Conservation (phyloP, 2,888 invertebrate species). For the Dichetophora obliterata region DNA sequence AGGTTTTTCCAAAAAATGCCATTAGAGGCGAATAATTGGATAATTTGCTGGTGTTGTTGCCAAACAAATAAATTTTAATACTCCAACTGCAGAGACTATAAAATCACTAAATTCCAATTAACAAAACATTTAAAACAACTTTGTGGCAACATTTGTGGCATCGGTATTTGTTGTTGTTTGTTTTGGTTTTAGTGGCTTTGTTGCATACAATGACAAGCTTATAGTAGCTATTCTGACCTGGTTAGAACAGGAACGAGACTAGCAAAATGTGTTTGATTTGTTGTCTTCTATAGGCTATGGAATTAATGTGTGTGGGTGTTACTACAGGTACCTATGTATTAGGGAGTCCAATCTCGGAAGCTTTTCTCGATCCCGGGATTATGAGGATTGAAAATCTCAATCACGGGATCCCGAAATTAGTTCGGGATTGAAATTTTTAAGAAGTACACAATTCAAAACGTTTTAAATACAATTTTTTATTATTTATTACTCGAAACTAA, state of each 20-base stretch:
- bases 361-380: too few relatives aligned
- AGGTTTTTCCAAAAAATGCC: not conserved
- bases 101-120: slow-evolving; percentile 58
- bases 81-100: slow-evolving; percentile 52
- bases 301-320: too few relatives aligned
- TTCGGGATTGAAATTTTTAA: too few relatives aligned
- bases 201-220: not conserved
- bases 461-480: too few relatives aligned
- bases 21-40: slow-evolving; percentile 27
- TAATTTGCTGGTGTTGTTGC: slow-evolving; percentile 47
- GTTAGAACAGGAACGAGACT: not conserved
- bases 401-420: too few relatives aligned
- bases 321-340: too few relatives aligned
- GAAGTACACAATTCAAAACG: too few relatives aligned
- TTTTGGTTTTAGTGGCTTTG: not conserved
- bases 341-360: too few relatives aligned
- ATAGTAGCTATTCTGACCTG: not conserved
- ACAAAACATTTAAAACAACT: slow-evolving; percentile 44
- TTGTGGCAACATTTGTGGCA: slow-evolving; percentile 5
- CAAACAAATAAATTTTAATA: slow-evolving; percentile 59
- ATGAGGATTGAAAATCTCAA: too few relatives aligned
- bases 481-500: too few relatives aligned
- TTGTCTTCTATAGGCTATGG: not conserved
- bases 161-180: not conserved
- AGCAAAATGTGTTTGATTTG: not conserved